Conservation (phyloP, 2,888 invertebrate species). For the Aporophyla nigra region DNA sequence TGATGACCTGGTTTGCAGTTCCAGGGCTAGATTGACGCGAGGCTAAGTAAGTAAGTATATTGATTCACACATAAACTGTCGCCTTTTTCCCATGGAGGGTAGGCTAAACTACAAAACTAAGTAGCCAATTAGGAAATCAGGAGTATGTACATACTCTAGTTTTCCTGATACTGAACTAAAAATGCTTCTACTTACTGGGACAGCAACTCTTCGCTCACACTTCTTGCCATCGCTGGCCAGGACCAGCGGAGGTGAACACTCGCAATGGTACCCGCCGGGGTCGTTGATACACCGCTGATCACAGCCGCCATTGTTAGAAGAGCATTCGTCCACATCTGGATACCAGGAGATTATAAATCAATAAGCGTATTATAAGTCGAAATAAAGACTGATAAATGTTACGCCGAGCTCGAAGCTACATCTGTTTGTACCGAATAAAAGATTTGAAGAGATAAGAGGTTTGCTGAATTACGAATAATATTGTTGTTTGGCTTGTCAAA, state of each 20-base stretch:
- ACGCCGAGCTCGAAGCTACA: background rate
- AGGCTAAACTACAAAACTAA: background rate
- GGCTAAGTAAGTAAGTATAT: no score
- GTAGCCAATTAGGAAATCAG: background rate
- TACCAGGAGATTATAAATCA: conserved; percentile 19
- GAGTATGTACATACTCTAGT: background rate
- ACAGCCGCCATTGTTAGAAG: conserved; percentile 91
- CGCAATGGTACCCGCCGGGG: conserved; percentile 91
- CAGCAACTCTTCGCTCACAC: conserved; percentile 84
- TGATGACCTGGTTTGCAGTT: background rate
- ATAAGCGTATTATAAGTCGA: background rate
- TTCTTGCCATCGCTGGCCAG: conserved; percentile 91
- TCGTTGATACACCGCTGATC: conserved; percentile 92
- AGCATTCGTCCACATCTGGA: conserved; percentile 91
- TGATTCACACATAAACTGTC: background rate
- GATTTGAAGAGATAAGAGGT: background rate
- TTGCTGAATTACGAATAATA: background rate
- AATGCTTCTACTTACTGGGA: conserved; percentile 75
- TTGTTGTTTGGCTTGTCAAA: background rate
- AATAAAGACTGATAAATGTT: background rate
- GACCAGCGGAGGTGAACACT: conserved; percentile 89
- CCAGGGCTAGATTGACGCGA: background rate
- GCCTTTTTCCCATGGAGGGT: background rate
- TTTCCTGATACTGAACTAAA: background rate
- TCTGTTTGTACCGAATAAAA: background rate